Base-by-base conservation (phyloP, 2,888 invertebrate genomes). In the Coelinius sp. region DNA sequence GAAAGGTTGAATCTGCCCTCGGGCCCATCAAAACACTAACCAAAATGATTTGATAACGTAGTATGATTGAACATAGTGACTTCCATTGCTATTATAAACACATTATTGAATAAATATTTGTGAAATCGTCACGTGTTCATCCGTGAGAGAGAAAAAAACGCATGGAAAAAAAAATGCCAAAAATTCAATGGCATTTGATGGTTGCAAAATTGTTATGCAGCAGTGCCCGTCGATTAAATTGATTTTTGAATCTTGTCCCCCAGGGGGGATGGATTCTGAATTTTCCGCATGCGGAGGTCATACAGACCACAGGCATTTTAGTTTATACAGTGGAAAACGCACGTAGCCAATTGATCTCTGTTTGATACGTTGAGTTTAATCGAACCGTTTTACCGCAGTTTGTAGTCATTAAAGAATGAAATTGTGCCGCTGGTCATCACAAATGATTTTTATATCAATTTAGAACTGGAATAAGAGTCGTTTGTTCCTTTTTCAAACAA, bases 281-380 rank as follows among this genome's bases (percentile, higher is more conserved):
- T 56, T 31, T 56, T 27, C 56, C 56, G 31, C 56, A 56, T 56
- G 56, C 31, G 17, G 31, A 56, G 56, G 7, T 27, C 31, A 31
- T 31, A 14, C 56, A 24, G 56, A 31, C 56, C 56, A 56, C 56
- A 27, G 56, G 56, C 56, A 27, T 56, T 56, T 56, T 31, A 31
- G 14, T 56, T 56, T 25, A 31, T 56, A 5, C 14, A 56, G 25
- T 53, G 27, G 25, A 25, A 56, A 56, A 31, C 25, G 56, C 31
- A 27, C 31, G 56, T 56, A 8, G 4, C 56, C 56, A 56, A 56
- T 56, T 56, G 56, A 56, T 27, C 27, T 52, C 52, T 31, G 56
- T 31, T 31, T 31, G 56, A 27, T 56, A 56, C 31, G 17, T 56
- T 27, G 27, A n/a, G 56, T 56, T 27, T 25, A 27, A 31, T 56